Base-by-base conservation (phyloP, 2,888 invertebrate genomes). In the Myopa tessellatipennis region DNA sequence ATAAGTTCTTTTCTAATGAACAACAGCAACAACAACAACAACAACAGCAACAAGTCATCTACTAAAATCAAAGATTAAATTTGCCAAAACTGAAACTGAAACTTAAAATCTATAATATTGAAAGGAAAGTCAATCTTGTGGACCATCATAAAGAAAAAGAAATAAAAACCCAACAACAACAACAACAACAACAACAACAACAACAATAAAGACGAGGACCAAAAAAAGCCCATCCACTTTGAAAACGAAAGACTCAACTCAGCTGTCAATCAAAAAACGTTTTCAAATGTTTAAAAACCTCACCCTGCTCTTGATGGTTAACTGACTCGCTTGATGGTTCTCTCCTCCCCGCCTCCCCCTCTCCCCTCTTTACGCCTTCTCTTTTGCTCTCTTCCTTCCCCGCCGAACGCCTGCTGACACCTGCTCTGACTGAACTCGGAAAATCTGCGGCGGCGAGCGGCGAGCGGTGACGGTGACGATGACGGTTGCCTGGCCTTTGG, bases 231-330 rank as follows among this genome's bases (percentile, higher is more conserved):
- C 61, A 10, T 61, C 61, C n/a, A 61, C 4, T 26, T 34, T 61
- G 4, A 61, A 61, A 61, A 61, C 34, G 61, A 61, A 61, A n/a
- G 26, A 61, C 34, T 60, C 18, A 45, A 7, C 61, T 61, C 26
- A 61, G 26, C 26, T 61, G 26, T 61, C 26, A 26, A 61, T 58
- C 58, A 58, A 58, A 58, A 58, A n/a, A 61, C 18, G n/a, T 61
- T n/a, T 61, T 61, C 4, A 58, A 61, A 61, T 61, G 61, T 10
- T 45, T 45, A 61, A 61, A 12, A 18, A 61, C 61, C 34, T 61
- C 10, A 26, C 34, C 34, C 26, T 10, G 8, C 2, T 10, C 4
- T 10, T 26, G 26, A n/a, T 61, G 18, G 8, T 26, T 4, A 26
- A 26, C 5, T 61, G 18, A 26, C 10, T 61, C 6, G 14, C n/a